phyloP scores from a whole-genome alignment of 2,797 vertebrate genomes.

The Thripadectes ignobilis region DNA sequence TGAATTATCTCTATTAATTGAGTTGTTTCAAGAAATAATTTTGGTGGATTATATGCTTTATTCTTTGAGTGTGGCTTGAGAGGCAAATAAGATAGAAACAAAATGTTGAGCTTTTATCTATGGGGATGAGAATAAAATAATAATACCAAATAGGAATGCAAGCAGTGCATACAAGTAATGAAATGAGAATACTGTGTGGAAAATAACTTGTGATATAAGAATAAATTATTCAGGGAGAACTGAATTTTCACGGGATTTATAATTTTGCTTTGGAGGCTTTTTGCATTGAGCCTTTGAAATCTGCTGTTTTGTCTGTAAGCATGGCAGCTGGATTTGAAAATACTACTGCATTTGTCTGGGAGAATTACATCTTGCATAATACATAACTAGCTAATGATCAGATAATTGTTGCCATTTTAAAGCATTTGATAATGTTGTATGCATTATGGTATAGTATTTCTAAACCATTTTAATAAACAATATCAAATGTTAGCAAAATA shows the following conservation, averaged over 20 bases:
- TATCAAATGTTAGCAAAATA: conserved; percentile 23
- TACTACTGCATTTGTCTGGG: conserved; percentile 18
- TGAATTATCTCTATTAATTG: neutral
- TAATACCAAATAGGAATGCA: neutral
- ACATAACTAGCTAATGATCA: neutral
- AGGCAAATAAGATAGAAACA: neutral
- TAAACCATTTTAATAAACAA: conserved; percentile 12
- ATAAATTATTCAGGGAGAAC: conserved; percentile 25
- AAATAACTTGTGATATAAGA: neutral
- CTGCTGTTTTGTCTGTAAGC: conserved; percentile 31
- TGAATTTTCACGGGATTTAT: conserved; percentile 32
- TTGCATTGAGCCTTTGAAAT: conserved; percentile 28
- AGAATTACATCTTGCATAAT: conserved; percentile 36
- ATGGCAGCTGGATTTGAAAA: conserved; percentile 48
- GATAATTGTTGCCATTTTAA: conserved; percentile 33
- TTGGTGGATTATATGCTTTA: neutral
- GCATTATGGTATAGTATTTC: neutral
- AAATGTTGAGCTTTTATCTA: neutral
- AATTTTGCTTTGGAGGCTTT: conserved; percentile 40
- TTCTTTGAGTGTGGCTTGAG: neutral
- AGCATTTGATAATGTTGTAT: neutral
- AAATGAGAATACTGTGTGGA: neutral
- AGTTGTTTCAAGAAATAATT: neutral
- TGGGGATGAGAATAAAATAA: neutral
- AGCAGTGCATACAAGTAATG: neutral